Evolutionary conservation across 2,113 vertebrate genomes (phyloP), one percentile per base, ranked within the genome.

Genomic region (Caranx melampygus): DNA sequence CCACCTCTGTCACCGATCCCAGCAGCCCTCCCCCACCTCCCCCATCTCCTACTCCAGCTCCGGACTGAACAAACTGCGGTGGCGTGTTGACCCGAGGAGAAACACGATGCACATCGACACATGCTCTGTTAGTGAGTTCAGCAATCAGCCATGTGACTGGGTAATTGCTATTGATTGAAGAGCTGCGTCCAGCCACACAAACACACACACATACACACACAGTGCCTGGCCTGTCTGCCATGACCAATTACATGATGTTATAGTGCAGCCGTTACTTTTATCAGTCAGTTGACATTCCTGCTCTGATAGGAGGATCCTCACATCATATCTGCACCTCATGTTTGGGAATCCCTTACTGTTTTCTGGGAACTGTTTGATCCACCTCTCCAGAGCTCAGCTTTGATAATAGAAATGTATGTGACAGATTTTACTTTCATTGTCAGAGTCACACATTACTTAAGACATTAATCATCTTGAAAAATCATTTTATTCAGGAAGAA

Each of bases 151-250:
- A 68, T 60, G 61, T 63, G 78, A 61, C 67, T 86, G 49, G 0
- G 77, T 91, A 91, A 93, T 90, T 91, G 73, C 71, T 89, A 91
- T 91, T 84, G 92, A 93, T 92, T 82, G 84, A 84, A 62, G 57
- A 78, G 55, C 40, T 45, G 55, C 68, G 34, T 61, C 63, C 16
- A 72, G 35, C 18, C 63, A 63, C 51, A 72, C 34, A 20, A 16
- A 66, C 45, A 61, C 61, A 71, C 51, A 65, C n/a, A 66, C 45
- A 60, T 55, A 71, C 52, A 65, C 21, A 75, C 45, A 66, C 37
- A 42, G 21, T 14, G 33, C 12, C 54, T 33, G 35, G 42, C 45
- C 67, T 76, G 63, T 72, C 72, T 77, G 68, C 66, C 59, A 54
- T 78, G 73, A 75, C 76, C 71, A 85, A 85, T 88, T 86, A 89